Base-by-base conservation (phyloP, 2,113 vertebrate genomes). In the Aptenodytes forsteri region DNA sequence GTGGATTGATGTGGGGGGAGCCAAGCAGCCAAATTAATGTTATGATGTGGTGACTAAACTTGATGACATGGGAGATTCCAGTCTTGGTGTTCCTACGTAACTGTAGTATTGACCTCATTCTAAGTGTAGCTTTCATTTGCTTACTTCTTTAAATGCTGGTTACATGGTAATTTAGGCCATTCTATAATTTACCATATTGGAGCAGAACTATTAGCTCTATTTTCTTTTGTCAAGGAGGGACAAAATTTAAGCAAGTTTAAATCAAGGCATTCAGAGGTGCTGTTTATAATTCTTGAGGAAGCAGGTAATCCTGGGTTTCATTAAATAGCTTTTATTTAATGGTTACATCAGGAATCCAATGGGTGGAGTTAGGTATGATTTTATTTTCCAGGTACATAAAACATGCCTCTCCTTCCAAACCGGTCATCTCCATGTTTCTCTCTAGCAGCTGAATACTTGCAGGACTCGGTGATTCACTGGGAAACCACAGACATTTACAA, bases 61-160 rank as follows among this genome's bases (percentile, higher is more conserved):
- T 96, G 87, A 90, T 96, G 95, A 93, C 79, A 34, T 70, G 54
- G 64, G 71, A 93, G 78, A 95, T 90, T 96, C 88, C 90, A 90
- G 62, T 27, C 58, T 32, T 90, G 85, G 49, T 93, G 75, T 90
- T 86, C 44, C 82, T 88, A 30, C 0, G 2, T 82, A 87, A 56
- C 95, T 94, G 77, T 61, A 89, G 64, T 61, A 67, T 49, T 92
- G 69, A 61, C 46, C 44, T 92, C 71, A 87, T 77, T 62, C 42
- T 87, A 72, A 72, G 55, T 42, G 81, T 65, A 40, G 84, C 73
- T 93, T 92, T 79, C 56, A 34, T 90, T 85, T 32, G 10, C 19
- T 56, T 69, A 22, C n/a, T 83, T 38, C 78, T 76, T 82, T 55
- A 91, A 64, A 50, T 81, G 36, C 55, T 62, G 47, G 50, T 87